Evolutionary conservation across 1,140 invertebrate species (phyloP).

Genomic region (Drosophila tropicalis): DNA sequence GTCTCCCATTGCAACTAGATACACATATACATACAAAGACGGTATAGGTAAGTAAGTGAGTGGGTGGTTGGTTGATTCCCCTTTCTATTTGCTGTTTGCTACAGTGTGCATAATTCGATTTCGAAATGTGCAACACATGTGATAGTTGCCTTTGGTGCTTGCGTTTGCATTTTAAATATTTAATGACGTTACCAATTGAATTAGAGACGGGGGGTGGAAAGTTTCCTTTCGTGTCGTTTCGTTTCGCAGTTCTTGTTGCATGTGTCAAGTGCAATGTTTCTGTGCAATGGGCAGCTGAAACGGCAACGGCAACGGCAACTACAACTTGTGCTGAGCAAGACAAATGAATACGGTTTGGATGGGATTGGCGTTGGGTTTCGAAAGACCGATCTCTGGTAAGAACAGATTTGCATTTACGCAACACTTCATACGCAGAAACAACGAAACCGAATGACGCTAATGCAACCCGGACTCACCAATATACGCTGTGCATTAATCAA

Average conservation of each 20-base stretch:
- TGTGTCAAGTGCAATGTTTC: conserved; percentile 55
- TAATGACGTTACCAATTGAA: conserved; percentile 72
- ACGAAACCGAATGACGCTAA: conserved; percentile 49
- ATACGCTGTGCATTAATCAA: conserved; percentile 69
- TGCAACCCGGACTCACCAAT: conserved; percentile 37
- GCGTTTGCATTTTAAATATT: conserved; percentile 72
- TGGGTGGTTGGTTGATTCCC: conserved; percentile 14
- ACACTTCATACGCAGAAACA: conserved; percentile 62
- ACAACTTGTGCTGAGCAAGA: conserved; percentile 56
- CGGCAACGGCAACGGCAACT: conserved; percentile 34
- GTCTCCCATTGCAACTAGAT: no score
- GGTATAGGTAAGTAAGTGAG: no score
- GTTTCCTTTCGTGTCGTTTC: background rate
- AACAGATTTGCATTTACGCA: conserved; percentile 58
- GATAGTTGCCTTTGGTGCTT: conserved; percentile 50
- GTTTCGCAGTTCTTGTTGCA: conserved; percentile 25
- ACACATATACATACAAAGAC: no score
- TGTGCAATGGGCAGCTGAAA: conserved; percentile 49
- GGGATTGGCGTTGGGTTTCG: conserved; percentile 25
- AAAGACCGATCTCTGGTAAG: conserved; percentile 30
- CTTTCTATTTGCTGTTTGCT: conserved; percentile 43
- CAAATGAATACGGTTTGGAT: conserved; percentile 60
- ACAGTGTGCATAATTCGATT: conserved; percentile 76
- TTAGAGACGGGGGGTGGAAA: conserved; percentile 44
- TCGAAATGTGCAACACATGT: conserved; percentile 40